phyloP scores from a whole-genome alignment of 1,140 invertebrate species.

The Drosophila sp. region DNA sequence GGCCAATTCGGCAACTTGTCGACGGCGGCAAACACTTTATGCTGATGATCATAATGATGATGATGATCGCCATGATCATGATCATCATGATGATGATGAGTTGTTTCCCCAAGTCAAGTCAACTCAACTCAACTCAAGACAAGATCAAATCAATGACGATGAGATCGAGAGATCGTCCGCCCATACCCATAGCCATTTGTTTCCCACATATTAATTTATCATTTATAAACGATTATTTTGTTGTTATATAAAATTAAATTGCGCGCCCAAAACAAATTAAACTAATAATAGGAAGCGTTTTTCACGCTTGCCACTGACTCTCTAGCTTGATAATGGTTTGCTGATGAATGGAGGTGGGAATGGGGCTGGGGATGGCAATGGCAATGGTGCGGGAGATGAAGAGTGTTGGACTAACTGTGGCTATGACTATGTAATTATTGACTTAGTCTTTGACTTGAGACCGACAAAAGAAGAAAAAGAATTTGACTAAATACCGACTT shows the following conservation, averaged over 20 bases:
- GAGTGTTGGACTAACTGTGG: not conserved
- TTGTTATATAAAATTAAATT: conserved; percentile 80
- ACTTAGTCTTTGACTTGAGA: conserved; percentile 60
- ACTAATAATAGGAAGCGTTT: conserved; percentile 80
- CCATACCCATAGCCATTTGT: conserved; percentile 63
- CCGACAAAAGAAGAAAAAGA: conserved; percentile 27
- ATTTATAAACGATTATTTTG: conserved; percentile 81
- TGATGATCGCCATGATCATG: not conserved
- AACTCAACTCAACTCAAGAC: not conserved
- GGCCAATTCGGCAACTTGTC: conserved; percentile 11
- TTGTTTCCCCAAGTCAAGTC: conserved; percentile 27
- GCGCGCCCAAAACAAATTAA: conserved; percentile 79
- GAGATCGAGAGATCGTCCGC: conserved; percentile 50
- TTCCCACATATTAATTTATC: conserved; percentile 80
- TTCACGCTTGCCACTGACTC: conserved; percentile 62
- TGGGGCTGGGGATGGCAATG: not conserved
- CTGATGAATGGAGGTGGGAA: not conserved
- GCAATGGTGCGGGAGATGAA: not conserved
- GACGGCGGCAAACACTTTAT: conserved; percentile 7
- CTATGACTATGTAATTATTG: conserved; percentile 64
- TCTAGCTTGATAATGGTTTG: conserved; percentile 13
- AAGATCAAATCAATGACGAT: conserved; percentile 48
- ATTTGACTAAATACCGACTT: conserved; percentile 43
- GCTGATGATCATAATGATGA: not conserved
- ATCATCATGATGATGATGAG: conserved; percentile 34